A percentile compares a stretch with the other conserved stretches of the same genome.
These are phyloP conservation scores for Neostethus bicornis DNA, from an alignment of 2,797 vertebrate genomes.

Conservation along the genomic window DNA sequence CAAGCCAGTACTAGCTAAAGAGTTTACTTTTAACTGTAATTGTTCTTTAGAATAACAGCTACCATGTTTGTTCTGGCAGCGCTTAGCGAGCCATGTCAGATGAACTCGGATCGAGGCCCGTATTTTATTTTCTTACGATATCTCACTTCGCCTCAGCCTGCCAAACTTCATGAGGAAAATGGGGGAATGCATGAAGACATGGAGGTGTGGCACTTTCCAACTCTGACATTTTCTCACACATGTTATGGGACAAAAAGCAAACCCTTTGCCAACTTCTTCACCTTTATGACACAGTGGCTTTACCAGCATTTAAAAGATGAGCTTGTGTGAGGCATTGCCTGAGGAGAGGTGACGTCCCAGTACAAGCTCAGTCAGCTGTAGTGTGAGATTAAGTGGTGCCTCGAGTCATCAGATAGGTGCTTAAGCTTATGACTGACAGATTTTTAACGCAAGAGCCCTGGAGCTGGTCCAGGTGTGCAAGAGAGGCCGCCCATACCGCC, in stretches of 20 bases:
- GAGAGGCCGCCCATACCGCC: slow-evolving; percentile 24
- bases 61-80: slow-evolving; percentile 71
- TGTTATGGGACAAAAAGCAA: slow-evolving; percentile 16
- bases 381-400: slow-evolving; percentile 63
- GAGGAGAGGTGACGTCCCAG: slow-evolving; percentile 38
- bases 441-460: slow-evolving; percentile 59
- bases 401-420: slow-evolving; percentile 59
- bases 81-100: slow-evolving; percentile 34
- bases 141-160: slow-evolving; percentile 58
- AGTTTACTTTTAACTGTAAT: slow-evolving; percentile 61
- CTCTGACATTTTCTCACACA: slow-evolving; percentile 26
- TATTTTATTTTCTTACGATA: slow-evolving; percentile 70
- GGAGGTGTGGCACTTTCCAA: slow-evolving; percentile 45
- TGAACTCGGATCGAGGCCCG: slow-evolving; percentile 28
- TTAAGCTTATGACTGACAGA: slow-evolving; percentile 70
- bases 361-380: slow-evolving; percentile 64
- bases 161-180: slow-evolving; percentile 59
- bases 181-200: slow-evolving; percentile 55
- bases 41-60: slow-evolving; percentile 69
- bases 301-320: slow-evolving; percentile 32
- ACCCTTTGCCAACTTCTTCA: background rate
- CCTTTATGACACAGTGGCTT: slow-evolving; percentile 8
- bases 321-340: slow-evolving; percentile 31
- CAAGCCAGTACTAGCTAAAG: slow-evolving; percentile 37
- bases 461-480: slow-evolving; percentile 70